Evolutionary conservation across 2,888 invertebrate species (phyloP).

Genomic region (Tenthredo livida): DNA sequence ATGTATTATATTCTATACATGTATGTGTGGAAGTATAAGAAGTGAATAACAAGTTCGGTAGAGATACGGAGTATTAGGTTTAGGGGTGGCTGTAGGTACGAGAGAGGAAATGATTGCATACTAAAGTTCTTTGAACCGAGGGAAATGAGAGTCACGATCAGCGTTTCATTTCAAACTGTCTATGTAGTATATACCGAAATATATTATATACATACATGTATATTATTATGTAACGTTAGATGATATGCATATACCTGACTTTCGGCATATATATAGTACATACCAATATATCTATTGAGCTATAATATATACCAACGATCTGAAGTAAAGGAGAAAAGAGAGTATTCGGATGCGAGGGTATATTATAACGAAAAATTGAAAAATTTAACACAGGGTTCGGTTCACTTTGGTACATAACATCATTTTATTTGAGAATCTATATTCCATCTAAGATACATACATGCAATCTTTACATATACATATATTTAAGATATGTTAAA

Average conservation of each 20-base stretch:
- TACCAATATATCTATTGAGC: too few relatives aligned
- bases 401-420: neutral
- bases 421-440: neutral
- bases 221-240: too few relatives aligned
- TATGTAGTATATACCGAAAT: neutral
- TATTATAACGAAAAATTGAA: neutral
- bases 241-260: neutral
- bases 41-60: neutral
- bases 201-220: too few relatives aligned
- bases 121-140: slow-evolving; percentile 21
- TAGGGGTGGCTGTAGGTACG: neutral
- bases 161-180: slow-evolving; percentile 19
- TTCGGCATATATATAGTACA: too few relatives aligned
- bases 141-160: slow-evolving; percentile 30
- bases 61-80: neutral
- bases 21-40: neutral
- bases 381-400: neutral
- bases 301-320: neutral
- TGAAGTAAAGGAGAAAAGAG: neutral
- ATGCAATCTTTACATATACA: neutral
- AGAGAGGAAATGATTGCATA: slow-evolving; percentile 4
- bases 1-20: neutral
- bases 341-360: neutral
- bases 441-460: neutral
- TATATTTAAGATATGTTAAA: neutral